phyloP scores from a whole-genome alignment of 1,140 invertebrate species.

The Aethina tumida region DNA sequence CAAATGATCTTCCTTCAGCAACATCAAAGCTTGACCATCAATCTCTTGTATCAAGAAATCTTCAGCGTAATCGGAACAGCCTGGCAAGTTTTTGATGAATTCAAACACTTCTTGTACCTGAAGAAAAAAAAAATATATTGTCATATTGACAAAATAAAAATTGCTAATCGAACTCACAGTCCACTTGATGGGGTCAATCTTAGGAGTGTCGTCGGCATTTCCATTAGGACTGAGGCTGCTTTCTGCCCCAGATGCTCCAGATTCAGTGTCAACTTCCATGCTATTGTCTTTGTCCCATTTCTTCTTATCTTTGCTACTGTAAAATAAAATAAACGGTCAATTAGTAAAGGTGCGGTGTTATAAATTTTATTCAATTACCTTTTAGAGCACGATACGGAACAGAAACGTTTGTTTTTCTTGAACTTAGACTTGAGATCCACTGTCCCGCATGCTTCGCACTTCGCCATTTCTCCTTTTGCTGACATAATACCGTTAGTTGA shows the following conservation, averaged over 20 bases:
- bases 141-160: slow-evolving; percentile 1
- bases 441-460: slow-evolving; percentile 73
- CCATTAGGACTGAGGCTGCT: slow-evolving; percentile 34
- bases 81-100: slow-evolving; percentile 77
- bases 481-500: slow-evolving; percentile 28
- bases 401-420: slow-evolving; percentile 69
- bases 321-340: slow-evolving; percentile 9
- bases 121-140: slow-evolving; percentile 15
- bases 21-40: slow-evolving; percentile 85
- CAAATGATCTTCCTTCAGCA: slow-evolving; percentile 91
- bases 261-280: slow-evolving; percentile 43
- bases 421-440: slow-evolving; percentile 60
- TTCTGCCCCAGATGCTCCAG: slow-evolving; percentile 37
- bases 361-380: slow-evolving; percentile 33
- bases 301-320: slow-evolving; percentile 28
- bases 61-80: slow-evolving; percentile 87
- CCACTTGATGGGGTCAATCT: slow-evolving; percentile 66
- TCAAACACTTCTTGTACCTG: slow-evolving; percentile 69
- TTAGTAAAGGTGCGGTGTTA: slow-evolving; percentile 1
- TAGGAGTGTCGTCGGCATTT: slow-evolving; percentile 40
- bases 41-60: slow-evolving; percentile 94
- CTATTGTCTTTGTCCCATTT: slow-evolving; percentile 37
- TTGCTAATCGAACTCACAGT: slow-evolving; percentile 43
- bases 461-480: slow-evolving; percentile 43
- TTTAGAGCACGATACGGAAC: slow-evolving; percentile 66